Percentiles rank a stretch among this genome's conserved stretches.
Evolutionary conservation across 2,888 invertebrate genomes (phyloP).

Genomic region (Caenorhabditis zanzibari): DNA sequence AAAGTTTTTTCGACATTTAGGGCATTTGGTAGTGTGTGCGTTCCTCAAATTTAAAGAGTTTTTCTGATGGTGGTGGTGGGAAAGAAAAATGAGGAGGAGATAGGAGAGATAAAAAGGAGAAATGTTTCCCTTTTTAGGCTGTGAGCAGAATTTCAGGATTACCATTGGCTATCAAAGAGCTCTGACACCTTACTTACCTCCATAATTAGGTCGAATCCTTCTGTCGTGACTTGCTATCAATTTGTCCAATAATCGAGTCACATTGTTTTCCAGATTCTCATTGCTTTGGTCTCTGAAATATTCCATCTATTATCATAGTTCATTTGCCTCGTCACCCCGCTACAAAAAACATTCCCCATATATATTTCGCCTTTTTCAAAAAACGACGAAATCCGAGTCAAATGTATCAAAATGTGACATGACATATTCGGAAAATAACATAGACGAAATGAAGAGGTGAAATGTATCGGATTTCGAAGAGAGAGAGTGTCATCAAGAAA

Average conservation of each 20-base stretch:
- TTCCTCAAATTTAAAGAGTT: slow-evolving; percentile 34
- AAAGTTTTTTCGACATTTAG: slow-evolving; percentile 26
- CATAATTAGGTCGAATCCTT: slow-evolving; percentile 83
- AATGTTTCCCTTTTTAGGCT: neutral
- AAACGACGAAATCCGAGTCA: slow-evolving; percentile 42
- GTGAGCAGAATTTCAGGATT: too few relatives aligned
- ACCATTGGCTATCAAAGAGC: too few relatives aligned
- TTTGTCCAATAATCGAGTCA: slow-evolving; percentile 76
- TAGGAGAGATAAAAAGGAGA: slow-evolving; percentile 1
- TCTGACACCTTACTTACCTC: slow-evolving; percentile 74
- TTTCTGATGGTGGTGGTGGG: neutral
- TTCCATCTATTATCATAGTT: neutral
- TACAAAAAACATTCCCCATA: neutral
- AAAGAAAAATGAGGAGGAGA: neutral
- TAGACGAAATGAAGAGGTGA: neutral
- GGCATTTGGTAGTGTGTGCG: slow-evolving; percentile 28
- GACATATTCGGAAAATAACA: slow-evolving; percentile 22
- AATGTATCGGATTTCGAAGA: slow-evolving; percentile 26
- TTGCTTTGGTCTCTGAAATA: slow-evolving; percentile 49
- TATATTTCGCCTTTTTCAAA: neutral
- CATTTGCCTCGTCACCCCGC: neutral
- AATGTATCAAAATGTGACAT: slow-evolving; percentile 46
- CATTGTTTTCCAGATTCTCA: slow-evolving; percentile 68
- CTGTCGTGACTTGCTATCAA: slow-evolving; percentile 82
- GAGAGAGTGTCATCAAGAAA: slow-evolving; percentile 25